A percentile compares a stretch with the other conserved stretches of the same genome.
These are phyloP conservation scores for Itoplectis maculator DNA, from an alignment of 2,888 invertebrate genomes.

Conservation along the genomic window DNA sequence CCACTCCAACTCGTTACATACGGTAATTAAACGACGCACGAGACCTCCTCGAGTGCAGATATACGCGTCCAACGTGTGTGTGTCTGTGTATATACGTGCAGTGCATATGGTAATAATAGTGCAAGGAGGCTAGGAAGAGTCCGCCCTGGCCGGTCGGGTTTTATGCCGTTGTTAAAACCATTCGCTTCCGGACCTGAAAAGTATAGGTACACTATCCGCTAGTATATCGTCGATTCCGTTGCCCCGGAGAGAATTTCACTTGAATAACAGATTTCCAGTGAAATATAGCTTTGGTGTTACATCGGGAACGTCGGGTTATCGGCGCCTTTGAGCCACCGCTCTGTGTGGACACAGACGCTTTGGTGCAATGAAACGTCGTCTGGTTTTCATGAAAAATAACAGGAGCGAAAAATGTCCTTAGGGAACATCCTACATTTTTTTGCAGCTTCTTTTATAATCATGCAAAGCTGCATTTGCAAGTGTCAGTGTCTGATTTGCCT, in stretches of 20 bases:
- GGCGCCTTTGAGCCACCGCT: slow-evolving; percentile 1
- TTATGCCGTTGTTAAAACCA: slow-evolving; percentile 77
- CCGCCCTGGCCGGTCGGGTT: slow-evolving; percentile 62
- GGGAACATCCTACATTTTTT: no score
- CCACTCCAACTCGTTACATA: slow-evolving; percentile 84
- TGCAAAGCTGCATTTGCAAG: no score
- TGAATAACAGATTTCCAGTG: slow-evolving; percentile 50
- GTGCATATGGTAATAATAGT: slow-evolving; percentile 1
- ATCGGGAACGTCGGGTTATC: slow-evolving; percentile 51
- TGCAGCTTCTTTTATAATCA: no score
- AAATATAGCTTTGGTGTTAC: slow-evolving; percentile 47
- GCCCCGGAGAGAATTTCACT: slow-evolving; percentile 42
- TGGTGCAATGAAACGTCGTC: not conserved
- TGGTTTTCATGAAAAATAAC: no score
- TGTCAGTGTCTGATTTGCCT: no score
- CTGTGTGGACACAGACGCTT: not conserved
- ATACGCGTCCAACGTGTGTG: slow-evolving; percentile 17
- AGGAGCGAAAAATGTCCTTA: no score
- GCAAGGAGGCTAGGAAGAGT: slow-evolving; percentile 54
- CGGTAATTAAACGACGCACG: slow-evolving; percentile 84
- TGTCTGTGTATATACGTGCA: slow-evolving; percentile 28
- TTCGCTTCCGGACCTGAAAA: slow-evolving; percentile 63
- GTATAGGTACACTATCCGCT: slow-evolving; percentile 50
- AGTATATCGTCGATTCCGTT: slow-evolving; percentile 57
- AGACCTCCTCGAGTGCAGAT: slow-evolving; percentile 75